Conservation (phyloP, 35 echinoderm and acorn worm genomes). For the Amphiura filiformis region DNA sequence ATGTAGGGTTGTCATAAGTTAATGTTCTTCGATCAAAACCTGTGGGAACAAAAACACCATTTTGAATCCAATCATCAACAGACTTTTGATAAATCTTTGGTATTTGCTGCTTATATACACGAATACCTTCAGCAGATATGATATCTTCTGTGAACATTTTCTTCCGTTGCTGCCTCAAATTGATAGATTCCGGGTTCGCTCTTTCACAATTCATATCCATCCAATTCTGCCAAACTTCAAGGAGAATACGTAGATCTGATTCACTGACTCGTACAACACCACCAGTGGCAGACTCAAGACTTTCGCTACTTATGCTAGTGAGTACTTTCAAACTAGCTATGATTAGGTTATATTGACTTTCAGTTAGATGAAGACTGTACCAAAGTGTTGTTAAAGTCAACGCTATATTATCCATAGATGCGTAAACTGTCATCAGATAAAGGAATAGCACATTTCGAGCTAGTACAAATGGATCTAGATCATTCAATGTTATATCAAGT, state of each 20-base stretch:
- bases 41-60: no score
- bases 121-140: no score
- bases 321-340: slow-evolving; percentile 2
- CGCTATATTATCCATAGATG: background rate
- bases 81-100: no score
- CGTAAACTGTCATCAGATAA: slow-evolving; percentile 37
- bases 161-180: slow-evolving; percentile 3
- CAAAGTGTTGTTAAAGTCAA: slow-evolving; percentile 25
- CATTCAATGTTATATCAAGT: slow-evolving; percentile 46
- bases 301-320: background rate
- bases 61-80: no score
- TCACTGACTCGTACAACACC: slow-evolving; percentile 8
- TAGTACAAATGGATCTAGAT: slow-evolving; percentile 40
- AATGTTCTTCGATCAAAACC: no score
- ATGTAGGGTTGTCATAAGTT: no score
- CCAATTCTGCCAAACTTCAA: slow-evolving; percentile 44
- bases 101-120: no score
- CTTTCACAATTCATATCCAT: background rate
- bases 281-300: background rate
- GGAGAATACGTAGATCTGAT: background rate
- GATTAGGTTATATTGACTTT: slow-evolving; percentile 38
- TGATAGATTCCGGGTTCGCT: background rate
- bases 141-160: background rate
- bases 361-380: slow-evolving; percentile 40
- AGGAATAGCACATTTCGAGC: slow-evolving; percentile 71